Base-by-base conservation (phyloP, 2,113 vertebrate genomes). In the Poeciliopsis occidentalis region DNA sequence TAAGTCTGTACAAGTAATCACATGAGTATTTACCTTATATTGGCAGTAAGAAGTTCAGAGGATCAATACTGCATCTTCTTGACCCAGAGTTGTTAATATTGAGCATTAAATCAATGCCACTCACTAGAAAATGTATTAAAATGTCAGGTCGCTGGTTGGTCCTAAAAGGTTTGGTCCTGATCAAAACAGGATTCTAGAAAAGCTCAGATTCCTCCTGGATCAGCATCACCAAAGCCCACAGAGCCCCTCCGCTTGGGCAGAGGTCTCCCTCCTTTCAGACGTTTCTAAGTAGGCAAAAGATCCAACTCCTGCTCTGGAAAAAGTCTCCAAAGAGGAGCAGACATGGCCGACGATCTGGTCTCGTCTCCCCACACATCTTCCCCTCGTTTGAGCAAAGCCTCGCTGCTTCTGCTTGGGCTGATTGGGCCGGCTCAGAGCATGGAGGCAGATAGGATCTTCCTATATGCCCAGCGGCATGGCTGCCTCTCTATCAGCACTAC, bases 391-490 rank as follows among this genome's bases (percentile, higher is more conserved):
- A 86, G 84, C 51, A 81, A 87, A 91, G 76, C 82, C 76, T 81
- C 73, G 1, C 74, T 83, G 83, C 83, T 79, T 82, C 82, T 73
- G 79, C 81, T 26, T n/a, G 68, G 81, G 69, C 83, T 86, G 89
- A 92, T 90, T 90, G 88, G 64, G 88, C 71, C 71, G 31, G 74
- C 83, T 88, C 89, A 81, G 76, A 73, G 86, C 72, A 65, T 51
- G 79, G 79, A 67, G 78, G 71, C 75, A 87, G 94, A 95, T 94
- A 94, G 75, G 80, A 95, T 95, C 94, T 94, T 92, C 90, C 89
- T 90, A 92, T 95, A 93, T 94, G 88, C 85, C 93, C 91, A 80
- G 85, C 84, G 86, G 93, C 90, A 24, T 89, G 88, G 72, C 81
- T 84, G 88, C 91, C 88, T 90, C 90, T 90, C 87, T 89, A 91